Evolutionary conservation across 2,888 invertebrate species (phyloP).

Genomic region (Chloroclystis v-ata): DNA sequence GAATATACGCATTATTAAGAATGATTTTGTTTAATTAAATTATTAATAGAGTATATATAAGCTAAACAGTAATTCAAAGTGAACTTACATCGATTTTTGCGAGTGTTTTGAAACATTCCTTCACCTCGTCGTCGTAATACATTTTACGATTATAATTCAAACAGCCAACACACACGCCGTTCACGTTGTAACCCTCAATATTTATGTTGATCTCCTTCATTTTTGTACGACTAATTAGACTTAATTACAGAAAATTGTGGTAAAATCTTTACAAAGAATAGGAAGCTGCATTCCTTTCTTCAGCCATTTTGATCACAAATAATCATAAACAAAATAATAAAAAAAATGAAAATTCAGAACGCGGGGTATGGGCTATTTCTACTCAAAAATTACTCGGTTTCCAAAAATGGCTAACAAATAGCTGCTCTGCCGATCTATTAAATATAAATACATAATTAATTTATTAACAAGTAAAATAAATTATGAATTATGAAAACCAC

Average conservation of each 20-base stretch:
- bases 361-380: background rate
- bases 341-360: too few relatives aligned
- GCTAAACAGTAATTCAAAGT: background rate
- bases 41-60: background rate
- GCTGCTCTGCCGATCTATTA: too few relatives aligned
- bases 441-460: too few relatives aligned
- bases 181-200: slow-evolving; percentile 71
- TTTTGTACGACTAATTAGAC: slow-evolving; percentile 22
- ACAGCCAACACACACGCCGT: slow-evolving; percentile 70
- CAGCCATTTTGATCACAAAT: slow-evolving; percentile 55
- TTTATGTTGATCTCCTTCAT: slow-evolving; percentile 72
- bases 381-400: too few relatives aligned
- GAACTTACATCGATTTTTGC: slow-evolving; percentile 65
- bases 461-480: too few relatives aligned
- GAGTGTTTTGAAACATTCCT: slow-evolving; percentile 54
- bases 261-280: slow-evolving; percentile 46
- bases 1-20: slow-evolving; percentile 15
- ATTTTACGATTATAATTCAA: slow-evolving; percentile 66
- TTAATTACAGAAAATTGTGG: background rate
- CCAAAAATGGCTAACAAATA: too few relatives aligned
- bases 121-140: slow-evolving; percentile 51
- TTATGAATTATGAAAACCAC: too few relatives aligned
- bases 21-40: background rate
- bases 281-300: slow-evolving; percentile 67
- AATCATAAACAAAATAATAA: too few relatives aligned